Conservation (phyloP, 2,113 vertebrate species). For the Hirundichthys speculiger region DNA sequence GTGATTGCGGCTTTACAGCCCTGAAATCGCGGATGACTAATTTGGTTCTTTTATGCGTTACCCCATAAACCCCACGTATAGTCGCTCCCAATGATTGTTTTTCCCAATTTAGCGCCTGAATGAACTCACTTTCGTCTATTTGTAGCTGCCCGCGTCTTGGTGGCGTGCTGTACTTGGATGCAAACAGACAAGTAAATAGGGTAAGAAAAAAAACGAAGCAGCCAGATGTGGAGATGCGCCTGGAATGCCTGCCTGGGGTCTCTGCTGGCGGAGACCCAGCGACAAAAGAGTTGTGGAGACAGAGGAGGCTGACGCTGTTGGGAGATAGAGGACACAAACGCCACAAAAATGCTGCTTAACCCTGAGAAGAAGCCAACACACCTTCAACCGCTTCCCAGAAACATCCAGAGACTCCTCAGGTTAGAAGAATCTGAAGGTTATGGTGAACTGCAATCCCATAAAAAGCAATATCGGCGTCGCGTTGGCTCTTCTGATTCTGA, state of each 20-base stretch:
- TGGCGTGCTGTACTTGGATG: slow-evolving; percentile 19
- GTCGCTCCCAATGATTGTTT: background rate
- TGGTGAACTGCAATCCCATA: slow-evolving; percentile 24
- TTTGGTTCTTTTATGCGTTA: slow-evolving; percentile 3
- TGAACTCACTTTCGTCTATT: background rate
- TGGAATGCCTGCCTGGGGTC: slow-evolving; percentile 59
- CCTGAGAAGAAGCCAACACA: slow-evolving; percentile 1
- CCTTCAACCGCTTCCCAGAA: background rate
- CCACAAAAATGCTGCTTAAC: slow-evolving; percentile 44
- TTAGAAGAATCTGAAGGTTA: slow-evolving; percentile 26
- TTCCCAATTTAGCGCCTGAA: background rate
- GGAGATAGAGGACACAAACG: slow-evolving; percentile 25
- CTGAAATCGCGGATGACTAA: background rate
- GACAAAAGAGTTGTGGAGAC: slow-evolving; percentile 40
- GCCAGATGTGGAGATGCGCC: slow-evolving; percentile 59
- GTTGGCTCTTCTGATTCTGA: too few species aligned
- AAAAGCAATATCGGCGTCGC: too few species aligned
- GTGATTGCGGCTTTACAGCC: slow-evolving; percentile 11
- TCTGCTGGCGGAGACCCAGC: slow-evolving; percentile 38
- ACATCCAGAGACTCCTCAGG: slow-evolving; percentile 9
- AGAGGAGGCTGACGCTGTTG: slow-evolving; percentile 41
- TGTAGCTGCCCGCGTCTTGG: slow-evolving; percentile 23
- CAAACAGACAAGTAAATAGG: slow-evolving; percentile 22
- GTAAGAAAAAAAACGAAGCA: background rate
- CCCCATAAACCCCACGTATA: background rate